Evolutionary conservation across 1,140 invertebrate genomes (phyloP).

Genomic region (Prorops nasuta): DNA sequence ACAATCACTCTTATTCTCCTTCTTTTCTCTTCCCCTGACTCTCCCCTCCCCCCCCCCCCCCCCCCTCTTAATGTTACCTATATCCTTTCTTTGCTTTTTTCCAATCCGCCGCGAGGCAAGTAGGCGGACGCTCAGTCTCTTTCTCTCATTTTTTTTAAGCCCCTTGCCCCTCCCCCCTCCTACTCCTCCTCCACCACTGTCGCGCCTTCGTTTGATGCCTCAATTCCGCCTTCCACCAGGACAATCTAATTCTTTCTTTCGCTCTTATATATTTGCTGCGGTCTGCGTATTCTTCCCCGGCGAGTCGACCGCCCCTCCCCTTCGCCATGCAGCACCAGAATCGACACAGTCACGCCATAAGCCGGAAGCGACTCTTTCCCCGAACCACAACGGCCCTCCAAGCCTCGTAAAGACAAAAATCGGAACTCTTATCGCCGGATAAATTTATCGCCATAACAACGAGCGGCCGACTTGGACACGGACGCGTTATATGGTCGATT

Average conservation of each 20-base stretch:
- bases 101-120: too few relatives aligned
- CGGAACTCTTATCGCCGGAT: slow-evolving; percentile 33
- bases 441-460: slow-evolving; percentile 35
- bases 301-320: too few relatives aligned
- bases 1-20: background rate
- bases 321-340: too few relatives aligned
- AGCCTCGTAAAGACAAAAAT: slow-evolving; percentile 41
- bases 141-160: background rate
- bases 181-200: background rate
- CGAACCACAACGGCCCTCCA: slow-evolving; percentile 11
- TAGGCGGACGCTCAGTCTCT: background rate
- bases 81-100: too few relatives aligned
- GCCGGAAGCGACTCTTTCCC: slow-evolving; percentile 22
- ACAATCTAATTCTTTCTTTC: too few relatives aligned
- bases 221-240: too few relatives aligned
- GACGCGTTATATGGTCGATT: too few relatives aligned
- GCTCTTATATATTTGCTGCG: too few relatives aligned
- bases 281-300: too few relatives aligned
- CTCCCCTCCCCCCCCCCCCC: slow-evolving; percentile 6
- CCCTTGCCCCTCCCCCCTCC: background rate
- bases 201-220: background rate
- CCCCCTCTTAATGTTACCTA: too few relatives aligned
- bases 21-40: background rate
- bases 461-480: too few relatives aligned
- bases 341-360: slow-evolving; percentile 31